Evolutionary conservation across 2,113 vertebrate species (phyloP).

Genomic region (Stictonetta naevosa): DNA sequence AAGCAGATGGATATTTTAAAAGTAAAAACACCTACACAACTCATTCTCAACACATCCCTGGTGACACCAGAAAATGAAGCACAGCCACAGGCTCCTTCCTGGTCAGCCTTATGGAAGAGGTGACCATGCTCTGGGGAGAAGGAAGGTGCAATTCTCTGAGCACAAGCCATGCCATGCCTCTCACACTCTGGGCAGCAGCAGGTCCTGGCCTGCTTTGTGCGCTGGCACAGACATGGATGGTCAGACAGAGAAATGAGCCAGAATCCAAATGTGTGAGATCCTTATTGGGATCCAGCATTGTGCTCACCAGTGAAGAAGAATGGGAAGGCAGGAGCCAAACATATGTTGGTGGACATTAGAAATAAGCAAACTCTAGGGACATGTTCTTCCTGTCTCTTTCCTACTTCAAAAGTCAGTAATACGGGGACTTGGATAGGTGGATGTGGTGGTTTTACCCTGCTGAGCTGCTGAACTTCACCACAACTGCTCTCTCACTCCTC

Average conservation of each 20-base stretch:
- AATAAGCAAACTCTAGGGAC: neutral
- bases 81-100: neutral
- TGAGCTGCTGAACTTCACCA: neutral
- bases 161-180: constrained; percentile 11
- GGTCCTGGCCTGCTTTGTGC: neutral
- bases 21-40: neutral
- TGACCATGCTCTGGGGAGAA: neutral
- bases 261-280: constrained; percentile 23
- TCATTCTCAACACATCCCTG: neutral
- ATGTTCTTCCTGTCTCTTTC: neutral
- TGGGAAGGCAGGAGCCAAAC: neutral
- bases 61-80: neutral
- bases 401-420: neutral
- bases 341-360: neutral
- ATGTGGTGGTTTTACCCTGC: neutral
- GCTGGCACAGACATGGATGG: neutral
- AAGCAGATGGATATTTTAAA: neutral
- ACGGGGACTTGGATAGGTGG: neutral
- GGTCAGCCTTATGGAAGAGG: neutral
- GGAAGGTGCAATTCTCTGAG: neutral
- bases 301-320: neutral
- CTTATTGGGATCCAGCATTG: neutral
- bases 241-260: neutral
- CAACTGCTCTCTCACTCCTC: neutral
- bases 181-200: neutral